These are phyloP conservation scores for Drosophila stalkeri DNA, from an alignment of 2,888 invertebrate genomes.

Conservation along the genomic window DNA sequence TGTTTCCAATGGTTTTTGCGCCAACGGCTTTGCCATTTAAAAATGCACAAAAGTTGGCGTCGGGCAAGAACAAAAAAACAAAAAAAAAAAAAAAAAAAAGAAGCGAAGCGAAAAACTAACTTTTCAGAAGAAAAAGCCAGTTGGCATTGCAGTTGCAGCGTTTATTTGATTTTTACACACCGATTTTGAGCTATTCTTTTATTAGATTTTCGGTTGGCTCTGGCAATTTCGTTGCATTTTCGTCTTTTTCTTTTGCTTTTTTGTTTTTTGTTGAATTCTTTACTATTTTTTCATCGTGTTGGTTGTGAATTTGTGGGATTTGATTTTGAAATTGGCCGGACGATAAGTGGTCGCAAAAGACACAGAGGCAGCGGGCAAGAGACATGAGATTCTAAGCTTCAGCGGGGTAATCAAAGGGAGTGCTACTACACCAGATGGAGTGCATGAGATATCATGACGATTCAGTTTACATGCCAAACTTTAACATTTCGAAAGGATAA, in stretches of 20 bases:
- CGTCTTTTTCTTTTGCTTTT: constrained; percentile 14
- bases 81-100: constrained; percentile 23
- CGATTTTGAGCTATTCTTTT: constrained; percentile 79
- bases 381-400: constrained; percentile 32
- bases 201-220: constrained; percentile 70
- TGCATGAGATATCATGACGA: constrained; percentile 6
- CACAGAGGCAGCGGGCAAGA: constrained; percentile 13
- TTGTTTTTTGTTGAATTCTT: constrained; percentile 24
- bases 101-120: constrained; percentile 34
- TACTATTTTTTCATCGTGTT: constrained; percentile 4
- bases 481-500: neutral
- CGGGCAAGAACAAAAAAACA: constrained; percentile 33
- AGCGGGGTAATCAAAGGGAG: constrained; percentile 11
- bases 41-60: constrained; percentile 69
- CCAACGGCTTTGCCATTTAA: constrained; percentile 73
- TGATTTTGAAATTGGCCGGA: constrained; percentile 71
- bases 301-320: constrained; percentile 72
- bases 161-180: constrained; percentile 80
- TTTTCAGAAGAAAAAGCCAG: constrained; percentile 57
- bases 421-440: constrained; percentile 13
- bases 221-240: constrained; percentile 43
- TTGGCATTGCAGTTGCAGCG: constrained; percentile 56
- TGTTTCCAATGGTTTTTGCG: constrained; percentile 79
- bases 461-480: neutral
- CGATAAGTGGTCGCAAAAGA: constrained; percentile 31